Evolutionary conservation across 2,888 invertebrate genomes (phyloP).

Genomic region (Elaeidobius kamerunicus): DNA sequence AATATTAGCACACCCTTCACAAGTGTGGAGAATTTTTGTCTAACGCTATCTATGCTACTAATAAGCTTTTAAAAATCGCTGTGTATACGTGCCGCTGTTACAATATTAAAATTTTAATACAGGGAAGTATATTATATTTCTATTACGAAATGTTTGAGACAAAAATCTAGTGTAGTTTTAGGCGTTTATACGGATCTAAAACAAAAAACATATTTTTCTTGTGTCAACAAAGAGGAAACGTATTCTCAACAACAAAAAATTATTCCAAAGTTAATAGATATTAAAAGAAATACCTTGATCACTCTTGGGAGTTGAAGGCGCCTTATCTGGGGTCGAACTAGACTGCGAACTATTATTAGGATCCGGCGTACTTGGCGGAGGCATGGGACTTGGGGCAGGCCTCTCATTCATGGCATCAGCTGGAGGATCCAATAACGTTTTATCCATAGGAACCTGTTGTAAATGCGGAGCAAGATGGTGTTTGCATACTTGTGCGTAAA

Average conservation of each 20-base stretch:
- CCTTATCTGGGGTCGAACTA: conserved; percentile 48
- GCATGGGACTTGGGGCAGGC: conserved; percentile 52
- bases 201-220: too few relatives aligned
- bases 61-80: too few relatives aligned
- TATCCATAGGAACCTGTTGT: conserved; percentile 71
- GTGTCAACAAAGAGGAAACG: too few relatives aligned
- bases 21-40: too few relatives aligned
- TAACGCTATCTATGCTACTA: too few relatives aligned
- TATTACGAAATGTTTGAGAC: too few relatives aligned
- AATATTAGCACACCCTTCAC: too few relatives aligned
- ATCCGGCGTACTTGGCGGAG: conserved; percentile 40
- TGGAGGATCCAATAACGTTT: conserved; percentile 66
- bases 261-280: neutral
- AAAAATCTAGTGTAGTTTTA: too few relatives aligned
- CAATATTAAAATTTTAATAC: too few relatives aligned
- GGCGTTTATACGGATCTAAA: too few relatives aligned
- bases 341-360: conserved; percentile 34
- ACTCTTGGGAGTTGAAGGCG: conserved; percentile 56
- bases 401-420: conserved; percentile 55
- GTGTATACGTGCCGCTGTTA: too few relatives aligned
- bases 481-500: conserved; percentile 80
- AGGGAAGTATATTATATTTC: too few relatives aligned
- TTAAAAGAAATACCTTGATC: conserved; percentile 48
- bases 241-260: conserved; percentile 21
- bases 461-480: conserved; percentile 75